These are phyloP conservation scores for Heliconius charithonia DNA, from an alignment of 2,888 invertebrate species.

Conservation along the genomic window DNA sequence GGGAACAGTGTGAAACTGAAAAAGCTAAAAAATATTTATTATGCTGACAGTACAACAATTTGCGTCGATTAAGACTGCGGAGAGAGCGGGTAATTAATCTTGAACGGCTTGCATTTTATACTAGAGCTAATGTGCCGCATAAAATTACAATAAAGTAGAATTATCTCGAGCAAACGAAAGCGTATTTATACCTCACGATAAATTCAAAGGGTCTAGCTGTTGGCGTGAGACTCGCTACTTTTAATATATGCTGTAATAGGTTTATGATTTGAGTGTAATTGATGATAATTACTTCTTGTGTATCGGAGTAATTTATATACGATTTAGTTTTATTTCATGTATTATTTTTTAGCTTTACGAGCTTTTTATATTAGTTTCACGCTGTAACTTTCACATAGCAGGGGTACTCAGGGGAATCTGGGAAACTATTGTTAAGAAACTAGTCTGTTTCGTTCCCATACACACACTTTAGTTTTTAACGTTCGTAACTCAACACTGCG, in stretches of 20 bases:
- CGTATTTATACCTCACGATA: conserved; percentile 42
- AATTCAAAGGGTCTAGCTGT: conserved; percentile 36
- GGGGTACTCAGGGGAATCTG: too few species aligned
- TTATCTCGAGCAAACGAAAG: conserved; percentile 64
- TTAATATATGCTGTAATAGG: conserved; percentile 22
- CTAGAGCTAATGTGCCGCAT: conserved; percentile 66
- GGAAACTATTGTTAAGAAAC: too few species aligned
- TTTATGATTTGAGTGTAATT: conserved; percentile 10
- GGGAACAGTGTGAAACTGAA: too few species aligned
- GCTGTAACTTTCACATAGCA: too few species aligned
- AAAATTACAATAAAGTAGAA: conserved; percentile 73
- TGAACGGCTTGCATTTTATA: conserved; percentile 48
- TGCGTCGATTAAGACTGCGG: conserved; percentile 37
- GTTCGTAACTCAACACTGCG: too few species aligned
- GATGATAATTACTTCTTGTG: not conserved
- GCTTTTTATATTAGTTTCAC: too few species aligned
- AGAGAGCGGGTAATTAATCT: conserved; percentile 48
- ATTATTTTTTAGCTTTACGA: not conserved
- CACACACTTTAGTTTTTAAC: too few species aligned
- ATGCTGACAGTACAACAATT: conserved; percentile 34
- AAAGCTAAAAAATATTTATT: not conserved
- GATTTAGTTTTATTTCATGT: not conserved
- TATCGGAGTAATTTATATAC: not conserved
- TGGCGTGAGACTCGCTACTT: conserved; percentile 28
- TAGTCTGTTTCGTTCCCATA: too few species aligned